These are phyloP conservation scores for Epinephelus malabaricus DNA, from an alignment of 2,797 vertebrate genomes.

Conservation along the genomic window DNA sequence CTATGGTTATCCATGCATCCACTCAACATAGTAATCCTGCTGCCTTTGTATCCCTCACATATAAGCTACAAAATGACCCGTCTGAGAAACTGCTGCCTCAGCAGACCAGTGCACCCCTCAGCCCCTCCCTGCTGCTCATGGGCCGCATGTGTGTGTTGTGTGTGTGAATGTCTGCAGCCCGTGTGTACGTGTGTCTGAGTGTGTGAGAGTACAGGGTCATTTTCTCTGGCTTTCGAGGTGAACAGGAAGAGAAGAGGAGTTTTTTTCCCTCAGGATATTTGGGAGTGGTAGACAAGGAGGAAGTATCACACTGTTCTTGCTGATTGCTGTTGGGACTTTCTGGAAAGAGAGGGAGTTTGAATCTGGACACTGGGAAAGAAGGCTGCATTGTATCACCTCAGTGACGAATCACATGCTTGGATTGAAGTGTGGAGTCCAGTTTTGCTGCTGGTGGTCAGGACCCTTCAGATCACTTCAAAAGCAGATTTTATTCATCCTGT, in stretches of 20 bases:
- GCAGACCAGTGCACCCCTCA: constrained; percentile 55
- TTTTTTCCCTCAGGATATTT: constrained; percentile 55
- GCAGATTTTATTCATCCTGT: constrained; percentile 36
- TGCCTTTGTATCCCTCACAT: constrained; percentile 78
- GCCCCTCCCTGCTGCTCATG: constrained; percentile 71
- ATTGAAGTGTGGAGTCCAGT: constrained; percentile 32
- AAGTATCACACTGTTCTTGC: constrained; percentile 42
- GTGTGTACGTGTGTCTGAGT: constrained; percentile 58
- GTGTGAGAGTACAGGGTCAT: constrained; percentile 54
- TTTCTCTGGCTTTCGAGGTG: constrained; percentile 59
- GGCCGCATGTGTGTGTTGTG: constrained; percentile 53
- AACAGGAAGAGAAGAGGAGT: constrained; percentile 73
- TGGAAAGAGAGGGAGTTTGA: constrained; percentile 59
- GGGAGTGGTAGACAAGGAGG: constrained; percentile 52
- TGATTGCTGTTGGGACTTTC: constrained; percentile 46
- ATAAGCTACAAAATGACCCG: constrained; percentile 77
- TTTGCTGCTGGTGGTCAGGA: constrained; percentile 34
- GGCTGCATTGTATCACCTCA: constrained; percentile 28
- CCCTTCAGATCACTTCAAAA: constrained; percentile 28
- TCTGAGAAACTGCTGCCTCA: constrained; percentile 75
- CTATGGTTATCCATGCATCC: constrained; percentile 65
- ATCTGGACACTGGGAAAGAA: constrained; percentile 35
- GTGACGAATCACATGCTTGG: constrained; percentile 45
- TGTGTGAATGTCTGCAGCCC: constrained; percentile 58
- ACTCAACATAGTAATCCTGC: constrained; percentile 67